phyloP scores from a whole-genome alignment of 1,140 invertebrate genomes.

The Liolophura sinensis region DNA sequence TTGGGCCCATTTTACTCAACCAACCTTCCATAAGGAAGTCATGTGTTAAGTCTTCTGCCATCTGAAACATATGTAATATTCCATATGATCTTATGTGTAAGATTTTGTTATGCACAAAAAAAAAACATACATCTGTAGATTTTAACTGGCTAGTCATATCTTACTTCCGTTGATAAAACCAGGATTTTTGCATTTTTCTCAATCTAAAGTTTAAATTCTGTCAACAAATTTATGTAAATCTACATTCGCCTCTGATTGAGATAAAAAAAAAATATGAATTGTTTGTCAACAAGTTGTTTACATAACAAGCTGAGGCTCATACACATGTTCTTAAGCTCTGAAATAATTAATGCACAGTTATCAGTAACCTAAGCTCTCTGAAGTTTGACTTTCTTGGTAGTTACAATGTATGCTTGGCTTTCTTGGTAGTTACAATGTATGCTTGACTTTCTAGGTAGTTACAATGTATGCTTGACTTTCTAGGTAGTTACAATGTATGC shows the following conservation, averaged over 20 bases:
- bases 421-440: too few species aligned
- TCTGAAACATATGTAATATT: slow-evolving; percentile 41
- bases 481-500: neutral
- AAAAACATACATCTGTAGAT: too few species aligned
- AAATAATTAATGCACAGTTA: too few species aligned
- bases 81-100: neutral
- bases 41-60: slow-evolving; percentile 73
- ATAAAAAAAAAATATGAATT: too few species aligned
- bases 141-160: neutral
- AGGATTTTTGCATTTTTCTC: neutral
- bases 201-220: too few species aligned
- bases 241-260: too few species aligned
- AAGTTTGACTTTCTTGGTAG: neutral
- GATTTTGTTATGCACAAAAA: slow-evolving; percentile 2
- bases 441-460: neutral
- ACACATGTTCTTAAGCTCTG: too few species aligned
- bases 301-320: too few species aligned
- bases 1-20: slow-evolving; percentile 84
- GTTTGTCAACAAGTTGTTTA: too few species aligned
- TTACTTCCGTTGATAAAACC: neutral
- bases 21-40: slow-evolving; percentile 85
- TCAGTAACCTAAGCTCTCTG: neutral
- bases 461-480: neutral
- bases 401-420: too few species aligned
- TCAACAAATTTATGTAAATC: too few species aligned